phyloP scores from a whole-genome alignment of 2,797 vertebrate species.

The Sebastolobus alascanus region DNA sequence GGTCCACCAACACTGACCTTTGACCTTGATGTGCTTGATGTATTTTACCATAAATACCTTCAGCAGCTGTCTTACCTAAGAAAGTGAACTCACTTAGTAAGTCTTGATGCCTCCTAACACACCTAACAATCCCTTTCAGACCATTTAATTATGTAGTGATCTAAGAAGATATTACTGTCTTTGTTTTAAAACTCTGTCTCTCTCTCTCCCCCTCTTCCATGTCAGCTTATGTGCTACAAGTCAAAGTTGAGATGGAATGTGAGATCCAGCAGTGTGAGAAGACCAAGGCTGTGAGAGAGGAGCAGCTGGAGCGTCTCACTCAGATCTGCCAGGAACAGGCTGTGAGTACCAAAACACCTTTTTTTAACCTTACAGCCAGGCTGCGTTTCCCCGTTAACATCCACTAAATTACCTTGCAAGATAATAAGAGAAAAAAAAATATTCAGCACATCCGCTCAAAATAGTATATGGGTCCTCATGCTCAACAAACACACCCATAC shows the following conservation, averaged over 20 bases:
- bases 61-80: slow-evolving; percentile 5
- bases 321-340: slow-evolving; percentile 99
- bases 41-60: background rate
- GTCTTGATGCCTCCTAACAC: background rate
- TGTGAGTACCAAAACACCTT: slow-evolving; percentile 83
- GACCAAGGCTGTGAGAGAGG: slow-evolving; percentile 94
- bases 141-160: background rate
- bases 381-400: background rate
- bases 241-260: slow-evolving; percentile 98
- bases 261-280: slow-evolving; percentile 98
- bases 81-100: background rate
- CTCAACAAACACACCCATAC: background rate
- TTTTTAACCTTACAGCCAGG: background rate
- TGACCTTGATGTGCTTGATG: slow-evolving; percentile 1
- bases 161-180: background rate
- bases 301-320: slow-evolving; percentile 97
- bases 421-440: too few species aligned
- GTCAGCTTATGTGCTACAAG: slow-evolving; percentile 93
- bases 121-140: background rate
- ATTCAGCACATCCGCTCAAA: background rate
- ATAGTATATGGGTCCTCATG: background rate
- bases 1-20: slow-evolving; percentile 13
- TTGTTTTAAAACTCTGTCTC: background rate
- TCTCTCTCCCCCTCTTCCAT: background rate
- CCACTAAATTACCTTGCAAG: background rate